A percentile compares a stretch with the other conserved stretches of the same genome.
phyloP scores from a whole-genome alignment of 2,797 vertebrate species.

The Poeciliopsis infans region DNA sequence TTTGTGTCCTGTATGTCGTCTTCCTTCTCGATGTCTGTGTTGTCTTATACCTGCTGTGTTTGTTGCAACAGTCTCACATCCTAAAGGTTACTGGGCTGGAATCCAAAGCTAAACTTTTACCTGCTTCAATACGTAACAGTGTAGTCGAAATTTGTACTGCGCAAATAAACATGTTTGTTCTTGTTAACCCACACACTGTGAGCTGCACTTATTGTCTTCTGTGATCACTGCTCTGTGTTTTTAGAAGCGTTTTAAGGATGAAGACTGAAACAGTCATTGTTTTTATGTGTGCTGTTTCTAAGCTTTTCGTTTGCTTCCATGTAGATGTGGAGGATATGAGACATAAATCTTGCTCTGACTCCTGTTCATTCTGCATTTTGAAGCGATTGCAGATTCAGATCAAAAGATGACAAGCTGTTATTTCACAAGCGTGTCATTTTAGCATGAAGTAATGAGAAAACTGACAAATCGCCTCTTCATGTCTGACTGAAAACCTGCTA shows the following conservation, averaged over 20 bases:
- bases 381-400: constrained; percentile 19
- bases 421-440: constrained; percentile 35
- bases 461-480: constrained; percentile 31
- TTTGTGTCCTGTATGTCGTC: neutral
- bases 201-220: neutral
- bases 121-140: constrained; percentile 2
- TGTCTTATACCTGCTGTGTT: neutral
- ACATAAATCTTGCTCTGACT: constrained; percentile 21
- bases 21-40: neutral
- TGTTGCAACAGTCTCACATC: neutral
- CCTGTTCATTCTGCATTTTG: constrained; percentile 24
- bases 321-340: constrained; percentile 10
- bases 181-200: neutral
- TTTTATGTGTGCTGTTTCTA: constrained; percentile 3
- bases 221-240: neutral
- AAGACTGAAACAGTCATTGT: neutral
- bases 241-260: neutral
- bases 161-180: constrained; percentile 8
- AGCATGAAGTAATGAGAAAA: constrained; percentile 33
- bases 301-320: constrained; percentile 7
- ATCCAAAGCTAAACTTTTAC: constrained; percentile 11
- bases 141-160: neutral
- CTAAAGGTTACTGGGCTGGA: constrained; percentile 9
- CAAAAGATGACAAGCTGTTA: constrained; percentile 29
- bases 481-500: constrained; percentile 17